A percentile compares a stretch with the other conserved stretches of the same genome.
Evolutionary conservation across 2,113 vertebrate genomes (phyloP).

Genomic region (Nycticebus coucang): DNA sequence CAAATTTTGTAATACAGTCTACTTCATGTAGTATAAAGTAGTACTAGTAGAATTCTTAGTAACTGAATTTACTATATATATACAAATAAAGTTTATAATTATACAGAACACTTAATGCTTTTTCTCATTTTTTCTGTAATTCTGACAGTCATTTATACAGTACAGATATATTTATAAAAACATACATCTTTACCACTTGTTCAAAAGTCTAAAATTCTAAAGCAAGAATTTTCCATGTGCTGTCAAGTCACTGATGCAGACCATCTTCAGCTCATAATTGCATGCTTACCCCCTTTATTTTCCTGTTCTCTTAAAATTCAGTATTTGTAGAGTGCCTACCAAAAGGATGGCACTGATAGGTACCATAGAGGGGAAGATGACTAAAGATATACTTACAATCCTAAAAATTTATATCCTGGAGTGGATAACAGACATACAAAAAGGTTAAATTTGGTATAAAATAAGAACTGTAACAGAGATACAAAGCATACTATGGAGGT

Average conservation of each 20-base stretch:
- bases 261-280: neutral
- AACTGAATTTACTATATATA: conserved; percentile 24
- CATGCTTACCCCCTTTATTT: neutral
- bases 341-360: neutral
- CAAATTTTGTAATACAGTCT: neutral
- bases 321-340: neutral
- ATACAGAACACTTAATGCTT: conserved; percentile 12
- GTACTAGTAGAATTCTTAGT: neutral
- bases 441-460: neutral
- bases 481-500: neutral
- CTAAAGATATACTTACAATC: neutral
- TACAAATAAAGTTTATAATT: neutral
- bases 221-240: neutral
- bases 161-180: neutral
- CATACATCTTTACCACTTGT: neutral
- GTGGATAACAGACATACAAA: neutral
- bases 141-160: neutral
- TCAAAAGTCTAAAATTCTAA: neutral
- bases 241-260: neutral
- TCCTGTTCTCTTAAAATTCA: neutral
- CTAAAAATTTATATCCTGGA: neutral
- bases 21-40: conserved; percentile 5
- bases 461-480: neutral
- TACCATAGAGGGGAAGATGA: neutral
- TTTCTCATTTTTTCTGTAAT: neutral